Conservation (phyloP, 92 coral and sea anemone species). For the Meandrina meandrites region DNA sequence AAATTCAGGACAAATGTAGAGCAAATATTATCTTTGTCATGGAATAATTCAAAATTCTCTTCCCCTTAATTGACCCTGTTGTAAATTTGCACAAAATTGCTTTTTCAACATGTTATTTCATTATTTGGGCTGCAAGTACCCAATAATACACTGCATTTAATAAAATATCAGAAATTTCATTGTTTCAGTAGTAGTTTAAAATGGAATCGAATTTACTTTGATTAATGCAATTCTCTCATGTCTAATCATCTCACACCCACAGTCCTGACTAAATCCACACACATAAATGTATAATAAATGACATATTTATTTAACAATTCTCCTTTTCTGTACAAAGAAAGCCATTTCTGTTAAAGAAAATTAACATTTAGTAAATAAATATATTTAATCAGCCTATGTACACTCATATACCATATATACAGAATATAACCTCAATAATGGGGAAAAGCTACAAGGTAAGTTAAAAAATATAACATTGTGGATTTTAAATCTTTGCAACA, state of each 20-base stretch:
- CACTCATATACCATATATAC: no score
- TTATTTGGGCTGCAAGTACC: constrained; percentile 9
- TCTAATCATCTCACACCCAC: constrained; percentile 12
- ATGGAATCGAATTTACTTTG: not conserved
- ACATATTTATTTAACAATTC: not conserved
- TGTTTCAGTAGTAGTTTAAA: not conserved
- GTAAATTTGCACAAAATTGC: constrained; percentile 21
- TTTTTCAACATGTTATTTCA: constrained; percentile 9
- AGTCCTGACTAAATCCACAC: constrained; percentile 21
- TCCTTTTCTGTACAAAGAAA: constrained; percentile 4
- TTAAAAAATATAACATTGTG: not conserved
- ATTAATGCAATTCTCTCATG: not conserved
- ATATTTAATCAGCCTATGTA: constrained; percentile 11
- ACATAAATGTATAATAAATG: constrained; percentile 19
- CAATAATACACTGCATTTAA: constrained; percentile 3
- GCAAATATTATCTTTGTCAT: constrained; percentile 21
- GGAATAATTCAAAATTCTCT: constrained; percentile 18
- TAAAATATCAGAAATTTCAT: no score
- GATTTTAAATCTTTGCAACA: no score
- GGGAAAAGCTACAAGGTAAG: constrained; percentile 23
- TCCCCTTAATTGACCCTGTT: constrained; percentile 22
- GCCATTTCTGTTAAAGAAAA: not conserved
- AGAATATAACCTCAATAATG: constrained; percentile 16
- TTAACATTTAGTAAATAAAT: constrained; percentile 5
- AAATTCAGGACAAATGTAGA: no score